These are phyloP conservation scores for Imbricaverruca yamaguchii DNA, from an alignment of 2,888 invertebrate species.

Conservation along the genomic window DNA sequence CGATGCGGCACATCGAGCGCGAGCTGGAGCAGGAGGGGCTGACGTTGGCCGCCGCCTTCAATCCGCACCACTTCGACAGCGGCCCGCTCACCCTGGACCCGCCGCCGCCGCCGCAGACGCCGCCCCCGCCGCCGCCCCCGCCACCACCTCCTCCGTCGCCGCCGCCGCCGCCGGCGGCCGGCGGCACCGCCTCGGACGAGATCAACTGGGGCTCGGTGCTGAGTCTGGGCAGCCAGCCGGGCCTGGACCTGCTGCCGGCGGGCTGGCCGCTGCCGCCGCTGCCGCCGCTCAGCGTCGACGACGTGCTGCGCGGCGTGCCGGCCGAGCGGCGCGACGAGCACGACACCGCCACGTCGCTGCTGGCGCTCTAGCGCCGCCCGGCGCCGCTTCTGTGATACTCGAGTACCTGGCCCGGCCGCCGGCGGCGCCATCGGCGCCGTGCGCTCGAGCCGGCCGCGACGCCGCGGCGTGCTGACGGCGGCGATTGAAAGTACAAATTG, in stretches of 20 bases:
- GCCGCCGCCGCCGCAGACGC: conserved; percentile 24
- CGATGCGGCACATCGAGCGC: conserved; percentile 74
- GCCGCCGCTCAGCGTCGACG: conserved; percentile 41
- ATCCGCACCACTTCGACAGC: conserved; percentile 30
- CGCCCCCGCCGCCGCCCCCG: conserved; percentile 41
- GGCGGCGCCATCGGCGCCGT: not conserved
- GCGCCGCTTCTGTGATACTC: conserved; percentile 5
- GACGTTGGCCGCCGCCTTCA: conserved; percentile 32
- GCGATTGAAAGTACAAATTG: not conserved
- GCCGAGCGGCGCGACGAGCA: conserved; percentile 16
- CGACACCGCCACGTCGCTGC: not conserved
- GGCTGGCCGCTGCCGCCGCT: conserved; percentile 27
- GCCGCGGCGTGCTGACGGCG: not conserved
- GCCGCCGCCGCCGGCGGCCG: conserved; percentile 34
- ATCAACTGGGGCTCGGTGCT: conserved; percentile 90
- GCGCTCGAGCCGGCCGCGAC: not conserved
- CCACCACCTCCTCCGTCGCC: conserved; percentile 39
- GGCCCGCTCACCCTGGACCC: conserved; percentile 19
- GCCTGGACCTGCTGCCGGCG: conserved; percentile 51
- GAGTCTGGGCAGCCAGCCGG: conserved; percentile 75
- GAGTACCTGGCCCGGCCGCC: conserved; percentile 11
- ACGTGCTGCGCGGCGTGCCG: conserved; percentile 42
- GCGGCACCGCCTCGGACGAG: conserved; percentile 48
- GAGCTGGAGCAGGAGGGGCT: conserved; percentile 64
- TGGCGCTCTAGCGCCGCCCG: conserved; percentile 6